Base-by-base conservation (phyloP, 2,888 invertebrate genomes). In the Cheilosia scutellata region DNA sequence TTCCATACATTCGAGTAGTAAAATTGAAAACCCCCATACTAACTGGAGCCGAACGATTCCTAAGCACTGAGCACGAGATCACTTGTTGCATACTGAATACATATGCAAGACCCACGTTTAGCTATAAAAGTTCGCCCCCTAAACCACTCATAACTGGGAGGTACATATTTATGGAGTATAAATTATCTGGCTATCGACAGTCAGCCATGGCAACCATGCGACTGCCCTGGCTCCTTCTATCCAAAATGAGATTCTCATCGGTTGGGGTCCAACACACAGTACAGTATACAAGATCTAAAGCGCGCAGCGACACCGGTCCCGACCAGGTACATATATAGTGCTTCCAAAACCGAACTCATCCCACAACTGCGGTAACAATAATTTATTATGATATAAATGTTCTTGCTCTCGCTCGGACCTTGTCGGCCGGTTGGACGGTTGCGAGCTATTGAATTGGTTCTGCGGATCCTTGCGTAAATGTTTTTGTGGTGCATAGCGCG, bases 341-440 rank as follows among this genome's bases (percentile, higher is more conserved):
- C 16, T 7, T 20, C 16, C 7, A 47, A 76, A 76, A 74, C 7
- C 6, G 44, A 79, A 65, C 79, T 65, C 82, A 86, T 86, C 86
- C 86, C 82, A 86, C 86, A 53, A 47, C 55, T 71, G 37, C 37
- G 82, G 82, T 82, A 86, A 86, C 76, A 72, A 82, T 86, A 86
- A 86, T 86, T 86, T 86, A 86, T 86, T 82, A 82, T 80, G 82
- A 86, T 86, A 86, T 86, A 82, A 86, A 86, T 77, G 86, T 86
- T 82, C 66, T 27, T 71, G 60, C 55, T 37, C 11, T 37, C 37
- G 63, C 62, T 33, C 42, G 29, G 51, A 60, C 55, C 49, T 51
- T 40, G 53, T 44, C 31, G 78, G 44, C 29, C 33, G 51, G 51
- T 55, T 25, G 6, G 55, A 11, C 57, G 13, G 51, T 68, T 47